Percentiles rank a stretch among this genome's conserved stretches.
These are phyloP conservation scores for Orchesella cincta DNA, from an alignment of 1,140 invertebrate species.

Conservation along the genomic window DNA sequence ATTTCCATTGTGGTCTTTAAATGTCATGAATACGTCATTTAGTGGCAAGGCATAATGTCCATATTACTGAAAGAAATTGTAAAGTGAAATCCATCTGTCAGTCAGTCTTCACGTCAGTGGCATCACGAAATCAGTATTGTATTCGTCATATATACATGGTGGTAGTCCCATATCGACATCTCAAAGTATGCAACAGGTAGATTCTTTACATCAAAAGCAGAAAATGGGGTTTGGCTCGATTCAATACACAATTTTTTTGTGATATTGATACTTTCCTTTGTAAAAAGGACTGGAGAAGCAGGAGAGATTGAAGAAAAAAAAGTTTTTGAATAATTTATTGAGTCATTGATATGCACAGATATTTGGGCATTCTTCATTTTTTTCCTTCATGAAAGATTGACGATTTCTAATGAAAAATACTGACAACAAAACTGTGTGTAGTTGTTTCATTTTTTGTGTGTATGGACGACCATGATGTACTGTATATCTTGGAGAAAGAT, in stretches of 20 bases:
- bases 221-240: background rate
- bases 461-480: conserved; percentile 17
- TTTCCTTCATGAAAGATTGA: background rate
- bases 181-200: background rate
- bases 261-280: conserved; percentile 15
- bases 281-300: too few relatives aligned
- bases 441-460: background rate
- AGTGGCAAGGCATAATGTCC: background rate
- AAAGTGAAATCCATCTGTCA: background rate
- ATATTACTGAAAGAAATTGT: background rate
- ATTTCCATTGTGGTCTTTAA: too few relatives aligned
- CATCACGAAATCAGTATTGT: too few relatives aligned
- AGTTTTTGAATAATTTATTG: conserved; percentile 24
- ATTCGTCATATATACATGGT: too few relatives aligned
- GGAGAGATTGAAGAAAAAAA: background rate
- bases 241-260: background rate
- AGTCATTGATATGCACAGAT: conserved; percentile 18
- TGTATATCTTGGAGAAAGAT: background rate
- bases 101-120: background rate
- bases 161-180: too few relatives aligned
- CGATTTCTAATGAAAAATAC: background rate
- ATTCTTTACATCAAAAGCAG: background rate
- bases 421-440: background rate
- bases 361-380: conserved; percentile 19
- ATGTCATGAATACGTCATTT: background rate